Evolutionary conservation across 2,888 invertebrate species (phyloP).

Genomic region (Nesidiocoris tenuis): DNA sequence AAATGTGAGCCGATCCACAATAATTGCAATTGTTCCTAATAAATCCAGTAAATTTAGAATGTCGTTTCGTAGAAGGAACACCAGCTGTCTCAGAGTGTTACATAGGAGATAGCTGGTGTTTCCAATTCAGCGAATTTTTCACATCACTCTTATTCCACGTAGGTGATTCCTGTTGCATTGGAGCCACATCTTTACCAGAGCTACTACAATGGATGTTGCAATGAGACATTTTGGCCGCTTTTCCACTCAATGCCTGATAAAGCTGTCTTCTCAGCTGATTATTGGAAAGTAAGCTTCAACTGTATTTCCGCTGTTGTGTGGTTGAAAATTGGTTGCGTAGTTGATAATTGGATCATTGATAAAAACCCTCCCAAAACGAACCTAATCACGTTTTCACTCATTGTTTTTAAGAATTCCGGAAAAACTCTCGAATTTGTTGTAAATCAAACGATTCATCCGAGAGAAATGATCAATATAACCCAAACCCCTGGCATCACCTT

Average conservation of each 20-base stretch:
- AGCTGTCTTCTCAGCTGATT: conserved; percentile 76
- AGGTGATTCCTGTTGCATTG: conserved; percentile 80
- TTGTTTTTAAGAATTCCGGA: no score
- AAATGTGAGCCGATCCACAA: conserved; percentile 60
- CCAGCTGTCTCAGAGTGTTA: background rate
- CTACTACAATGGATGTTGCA: conserved; percentile 90
- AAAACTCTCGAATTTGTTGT: no score
- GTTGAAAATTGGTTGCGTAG: no score
- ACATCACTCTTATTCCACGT: conserved; percentile 43
- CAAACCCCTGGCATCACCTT: no score
- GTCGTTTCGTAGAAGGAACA: background rate
- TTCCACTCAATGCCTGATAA: conserved; percentile 91
- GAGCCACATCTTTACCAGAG: conserved; percentile 75
- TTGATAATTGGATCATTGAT: no score
- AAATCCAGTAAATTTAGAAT: background rate
- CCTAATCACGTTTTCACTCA: no score
- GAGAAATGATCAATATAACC: no score
- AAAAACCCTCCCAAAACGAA: no score
- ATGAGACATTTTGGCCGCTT: conserved; percentile 88
- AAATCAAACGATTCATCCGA: no score
- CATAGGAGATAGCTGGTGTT: no score
- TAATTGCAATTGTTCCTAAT: background rate
- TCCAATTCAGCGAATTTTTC: background rate
- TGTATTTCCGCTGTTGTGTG: no score
- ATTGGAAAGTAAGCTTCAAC: conserved; percentile 62